Base-by-base conservation (phyloP, 1,140 invertebrate genomes). In the Lerema accius region DNA sequence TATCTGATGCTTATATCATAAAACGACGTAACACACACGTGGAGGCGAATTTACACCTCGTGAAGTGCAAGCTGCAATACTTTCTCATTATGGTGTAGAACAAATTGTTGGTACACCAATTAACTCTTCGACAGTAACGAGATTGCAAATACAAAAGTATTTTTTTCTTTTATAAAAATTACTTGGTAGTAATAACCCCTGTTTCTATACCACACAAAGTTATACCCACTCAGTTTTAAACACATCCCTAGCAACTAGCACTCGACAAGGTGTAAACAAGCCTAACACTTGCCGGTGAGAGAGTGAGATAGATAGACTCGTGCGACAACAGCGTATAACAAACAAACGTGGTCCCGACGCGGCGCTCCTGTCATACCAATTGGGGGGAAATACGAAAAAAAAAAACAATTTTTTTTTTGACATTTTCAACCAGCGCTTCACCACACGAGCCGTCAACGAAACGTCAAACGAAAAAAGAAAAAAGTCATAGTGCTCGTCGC, bases 291-390 rank as follows among this genome's bases (percentile, higher is more conserved):
- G 39, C n/a, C 16, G 51, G 23, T 55, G 39, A 40, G 11, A 55
- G n/a, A n/a, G n/a, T n/a, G n/a, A n/a, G n/a, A 28, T n/a, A 17
- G 7, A 15, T 6, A 26, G 51, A 39, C 39, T 43, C 51, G 51
- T 40, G 39, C 28, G 51, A 2, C 19, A 15, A 14, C 11, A 43
- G 51, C 39, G 13, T 55, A 42, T 17, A 55, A 55, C 51, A 55
- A 55, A 69, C 53, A 55, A 60, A 55, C 45, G 60, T 67, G 68
- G 68, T 70, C 68, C 67, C 68, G 61, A 70, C 60, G 55, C 61
- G 61, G 68, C 42, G 13, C 19, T 45, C 4, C 40, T 53, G 14
- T 17, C 39, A 40, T 26, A 48, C 35, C 23, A 16, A 49, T 26
- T 11, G 3, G 26, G 13, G 13, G 23, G 28, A 49, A 35, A 15